A percentile compares a stretch with the other conserved stretches of the same genome.
Evolutionary conservation across 2,797 vertebrate genomes (phyloP).

Genomic region (Oreochromis grahami): DNA sequence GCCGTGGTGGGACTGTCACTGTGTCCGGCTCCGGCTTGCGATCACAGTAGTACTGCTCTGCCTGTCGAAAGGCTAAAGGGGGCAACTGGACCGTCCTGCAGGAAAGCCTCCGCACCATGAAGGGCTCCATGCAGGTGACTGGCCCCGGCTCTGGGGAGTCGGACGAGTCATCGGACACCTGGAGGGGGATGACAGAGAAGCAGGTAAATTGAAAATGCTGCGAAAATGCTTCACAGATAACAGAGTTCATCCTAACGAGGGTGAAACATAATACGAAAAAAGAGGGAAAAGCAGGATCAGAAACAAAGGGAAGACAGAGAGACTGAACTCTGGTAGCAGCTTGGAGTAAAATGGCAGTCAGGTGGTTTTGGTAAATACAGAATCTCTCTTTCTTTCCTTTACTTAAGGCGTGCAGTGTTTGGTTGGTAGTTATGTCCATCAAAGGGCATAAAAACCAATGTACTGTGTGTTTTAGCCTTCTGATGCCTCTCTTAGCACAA

Average conservation of each 20-base stretch:
- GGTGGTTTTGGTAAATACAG: background rate
- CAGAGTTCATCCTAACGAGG: background rate
- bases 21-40: constrained; percentile 80
- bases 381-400: background rate
- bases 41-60: constrained; percentile 88
- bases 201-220: background rate
- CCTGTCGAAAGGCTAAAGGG: constrained; percentile 88
- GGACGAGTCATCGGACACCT: constrained; percentile 85
- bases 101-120: constrained; percentile 85
- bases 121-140: constrained; percentile 83
- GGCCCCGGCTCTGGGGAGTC: constrained; percentile 79
- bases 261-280: background rate
- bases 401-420: background rate
- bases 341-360: background rate
- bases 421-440: background rate
- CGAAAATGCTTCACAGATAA: background rate
- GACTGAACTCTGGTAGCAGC: background rate
- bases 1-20: constrained; percentile 79
- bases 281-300: background rate
- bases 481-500: background rate
- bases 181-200: background rate
- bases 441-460: background rate
- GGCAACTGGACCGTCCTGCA: constrained; percentile 89
- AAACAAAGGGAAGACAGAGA: background rate
- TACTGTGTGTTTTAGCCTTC: background rate